Percentiles rank a stretch among this genome's conserved stretches.
These are phyloP conservation scores for Monopterus albus DNA, from an alignment of 2,113 vertebrate genomes.

Conservation along the genomic window DNA sequence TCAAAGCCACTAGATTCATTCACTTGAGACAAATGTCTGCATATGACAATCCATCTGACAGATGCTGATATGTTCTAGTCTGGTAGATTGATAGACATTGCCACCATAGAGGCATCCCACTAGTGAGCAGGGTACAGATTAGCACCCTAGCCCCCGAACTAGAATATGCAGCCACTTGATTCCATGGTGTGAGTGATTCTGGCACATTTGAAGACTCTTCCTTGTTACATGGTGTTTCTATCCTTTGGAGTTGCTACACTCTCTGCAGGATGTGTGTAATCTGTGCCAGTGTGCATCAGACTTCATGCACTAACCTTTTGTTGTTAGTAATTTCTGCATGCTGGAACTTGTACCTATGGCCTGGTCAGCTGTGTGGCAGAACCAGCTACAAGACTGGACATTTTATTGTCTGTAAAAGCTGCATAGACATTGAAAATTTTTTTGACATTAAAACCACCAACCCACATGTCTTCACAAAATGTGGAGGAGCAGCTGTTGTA, in stretches of 20 bases:
- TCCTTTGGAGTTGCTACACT: neutral
- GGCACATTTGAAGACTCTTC: neutral
- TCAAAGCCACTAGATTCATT: neutral
- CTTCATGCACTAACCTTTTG: neutral
- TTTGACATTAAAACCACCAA: neutral
- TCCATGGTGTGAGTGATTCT: neutral
- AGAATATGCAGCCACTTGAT: neutral
- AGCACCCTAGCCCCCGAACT: neutral
- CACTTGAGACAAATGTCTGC: neutral
- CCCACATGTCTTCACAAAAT: slow-evolving; percentile 17
- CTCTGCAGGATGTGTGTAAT: too few species aligned
- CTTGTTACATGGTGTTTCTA: neutral
- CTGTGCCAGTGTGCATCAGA: neutral
- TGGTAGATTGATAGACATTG: neutral
- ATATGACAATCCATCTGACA: neutral
- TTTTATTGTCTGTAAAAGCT: slow-evolving; percentile 15
- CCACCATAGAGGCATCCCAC: too few species aligned
- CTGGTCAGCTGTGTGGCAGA: neutral
- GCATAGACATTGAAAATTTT: slow-evolving; percentile 9
- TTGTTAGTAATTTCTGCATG: neutral
- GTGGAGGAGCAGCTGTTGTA: slow-evolving; percentile 4
- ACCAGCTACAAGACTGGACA: neutral
- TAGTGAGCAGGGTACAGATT: neutral
- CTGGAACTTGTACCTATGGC: slow-evolving; percentile 1
- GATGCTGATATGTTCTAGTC: neutral